phyloP scores from a whole-genome alignment of 2,888 invertebrate species.

The Biston betularia region DNA sequence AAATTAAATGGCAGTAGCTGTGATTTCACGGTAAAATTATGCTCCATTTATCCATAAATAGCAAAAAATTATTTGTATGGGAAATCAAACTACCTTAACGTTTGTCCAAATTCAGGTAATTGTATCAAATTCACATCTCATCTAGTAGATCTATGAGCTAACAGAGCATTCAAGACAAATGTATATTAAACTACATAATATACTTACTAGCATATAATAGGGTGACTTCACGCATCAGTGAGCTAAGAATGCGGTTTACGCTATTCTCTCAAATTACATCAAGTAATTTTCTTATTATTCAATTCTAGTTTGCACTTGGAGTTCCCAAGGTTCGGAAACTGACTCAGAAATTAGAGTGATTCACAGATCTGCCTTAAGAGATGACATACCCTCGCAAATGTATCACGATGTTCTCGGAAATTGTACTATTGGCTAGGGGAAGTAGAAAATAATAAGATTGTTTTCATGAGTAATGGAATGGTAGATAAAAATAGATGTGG shows the following conservation, averaged over 20 bases:
- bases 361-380: constrained; percentile 28
- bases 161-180: too few species aligned
- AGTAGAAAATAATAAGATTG: neutral
- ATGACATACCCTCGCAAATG: constrained; percentile 26
- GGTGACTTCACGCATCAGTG: constrained; percentile 10
- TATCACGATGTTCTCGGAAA: constrained; percentile 11
- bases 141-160: too few species aligned
- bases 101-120: too few species aligned
- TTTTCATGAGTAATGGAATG: constrained; percentile 22
- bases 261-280: constrained; percentile 13
- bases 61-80: too few species aligned
- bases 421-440: constrained; percentile 4
- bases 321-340: constrained; percentile 22
- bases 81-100: too few species aligned
- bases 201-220: neutral
- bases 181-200: too few species aligned
- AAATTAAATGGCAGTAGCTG: too few species aligned
- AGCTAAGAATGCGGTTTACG: constrained; percentile 21
- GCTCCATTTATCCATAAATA: too few species aligned
- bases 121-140: too few species aligned
- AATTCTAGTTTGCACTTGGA: constrained; percentile 22
- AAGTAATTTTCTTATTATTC: constrained; percentile 33
- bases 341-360: constrained; percentile 23
- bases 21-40: too few species aligned
- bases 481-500: constrained; percentile 2